Conservation (phyloP, 2,113 vertebrate genomes). For the Spermophilus dauricus region DNA sequence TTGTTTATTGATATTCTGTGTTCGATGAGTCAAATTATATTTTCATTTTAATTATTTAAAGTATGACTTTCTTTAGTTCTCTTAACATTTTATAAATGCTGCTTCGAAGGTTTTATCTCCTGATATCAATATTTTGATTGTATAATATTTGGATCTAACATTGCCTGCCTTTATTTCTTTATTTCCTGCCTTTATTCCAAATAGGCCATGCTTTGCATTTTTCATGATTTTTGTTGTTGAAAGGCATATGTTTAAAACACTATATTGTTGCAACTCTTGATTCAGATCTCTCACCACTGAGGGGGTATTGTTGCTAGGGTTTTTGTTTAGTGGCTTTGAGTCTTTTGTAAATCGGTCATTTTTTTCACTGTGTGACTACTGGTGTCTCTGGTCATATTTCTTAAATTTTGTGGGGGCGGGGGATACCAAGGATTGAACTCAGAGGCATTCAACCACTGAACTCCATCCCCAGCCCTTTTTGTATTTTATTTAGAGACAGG, state of each 20-base stretch:
- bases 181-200: neutral
- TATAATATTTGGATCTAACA: neutral
- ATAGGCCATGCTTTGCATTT: neutral
- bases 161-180: neutral
- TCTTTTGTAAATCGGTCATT: neutral
- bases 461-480: no score
- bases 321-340: neutral
- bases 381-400: neutral
- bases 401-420: no score
- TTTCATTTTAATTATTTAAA: slow-evolving; percentile 39
- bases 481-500: no score
- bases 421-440: no score
- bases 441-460: no score
- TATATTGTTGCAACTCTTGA: slow-evolving; percentile 2
- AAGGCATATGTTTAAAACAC: slow-evolving; percentile 31
- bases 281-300: neutral
- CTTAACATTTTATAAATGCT: neutral
- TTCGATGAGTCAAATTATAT: slow-evolving; percentile 20
- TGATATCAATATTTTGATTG: neutral
- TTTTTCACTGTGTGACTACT: neutral
- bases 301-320: neutral
- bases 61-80: slow-evolving; percentile 29
- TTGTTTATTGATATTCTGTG: neutral
- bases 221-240: slow-evolving; percentile 15
- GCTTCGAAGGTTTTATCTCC: slow-evolving; percentile 33